Evolutionary conservation across 2,113 vertebrate species (phyloP).

Genomic region (Zosterops lateralis): DNA sequence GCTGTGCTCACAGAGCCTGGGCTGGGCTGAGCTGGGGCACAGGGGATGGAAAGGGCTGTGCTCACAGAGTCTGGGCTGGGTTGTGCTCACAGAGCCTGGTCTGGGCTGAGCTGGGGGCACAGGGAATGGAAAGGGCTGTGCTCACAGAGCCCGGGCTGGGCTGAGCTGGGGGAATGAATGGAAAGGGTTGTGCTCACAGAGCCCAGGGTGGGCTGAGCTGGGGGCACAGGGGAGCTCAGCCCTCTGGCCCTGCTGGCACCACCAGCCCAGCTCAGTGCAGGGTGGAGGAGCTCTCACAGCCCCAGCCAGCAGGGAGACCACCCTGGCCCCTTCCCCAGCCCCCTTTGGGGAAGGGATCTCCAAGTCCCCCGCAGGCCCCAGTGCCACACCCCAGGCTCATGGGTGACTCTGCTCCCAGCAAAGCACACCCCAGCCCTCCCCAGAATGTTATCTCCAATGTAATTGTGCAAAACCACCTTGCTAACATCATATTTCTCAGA

Average conservation of each 20-base stretch:
- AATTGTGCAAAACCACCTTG: background rate
- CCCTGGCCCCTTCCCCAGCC: background rate
- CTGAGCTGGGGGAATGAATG: too few species aligned
- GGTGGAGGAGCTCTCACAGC: background rate
- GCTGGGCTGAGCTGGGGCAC: too few species aligned
- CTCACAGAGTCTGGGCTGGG: too few species aligned
- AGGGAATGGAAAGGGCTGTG: too few species aligned
- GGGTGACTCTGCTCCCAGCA: fast-evolving
- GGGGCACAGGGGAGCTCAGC: fast-evolving
- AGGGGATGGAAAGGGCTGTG: too few species aligned
- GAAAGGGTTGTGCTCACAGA: background rate
- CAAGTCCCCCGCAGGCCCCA: fast-evolving
- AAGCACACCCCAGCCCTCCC: background rate
- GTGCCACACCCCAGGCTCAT: fast-evolving
- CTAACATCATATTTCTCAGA: background rate
- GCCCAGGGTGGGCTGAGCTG: fast-evolving
- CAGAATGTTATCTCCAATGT: fast-evolving
- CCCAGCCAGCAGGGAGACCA: fast-evolving
- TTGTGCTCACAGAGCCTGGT: too few species aligned
- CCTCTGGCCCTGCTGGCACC: fast-evolving
- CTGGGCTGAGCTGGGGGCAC: too few species aligned
- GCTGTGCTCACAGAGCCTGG: too few species aligned
- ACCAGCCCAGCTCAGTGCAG: fast-evolving
- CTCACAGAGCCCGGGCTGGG: too few species aligned
- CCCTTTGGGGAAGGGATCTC: background rate